phyloP scores from a whole-genome alignment of 2,888 invertebrate species.

The Seladonia tumulorum region DNA sequence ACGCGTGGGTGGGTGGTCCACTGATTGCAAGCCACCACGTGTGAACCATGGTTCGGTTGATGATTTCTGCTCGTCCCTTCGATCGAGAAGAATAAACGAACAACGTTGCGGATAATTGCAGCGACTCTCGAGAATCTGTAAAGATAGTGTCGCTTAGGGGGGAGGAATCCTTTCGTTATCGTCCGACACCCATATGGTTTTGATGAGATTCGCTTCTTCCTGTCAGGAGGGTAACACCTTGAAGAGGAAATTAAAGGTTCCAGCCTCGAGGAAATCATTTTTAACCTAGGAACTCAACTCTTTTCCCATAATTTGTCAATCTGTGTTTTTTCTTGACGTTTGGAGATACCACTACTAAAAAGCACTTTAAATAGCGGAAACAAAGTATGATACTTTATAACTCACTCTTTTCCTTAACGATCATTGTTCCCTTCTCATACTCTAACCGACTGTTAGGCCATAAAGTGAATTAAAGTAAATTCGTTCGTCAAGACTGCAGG shows the following conservation, averaged over 20 bases:
- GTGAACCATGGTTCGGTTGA: constrained; percentile 65
- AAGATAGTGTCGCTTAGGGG: constrained; percentile 15
- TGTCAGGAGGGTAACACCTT: constrained; percentile 18
- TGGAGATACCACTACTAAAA: neutral
- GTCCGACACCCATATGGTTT: constrained; percentile 36
- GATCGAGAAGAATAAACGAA: constrained; percentile 36
- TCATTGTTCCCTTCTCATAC: neutral
- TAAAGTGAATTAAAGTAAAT: neutral
- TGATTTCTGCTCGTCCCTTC: constrained; percentile 39
- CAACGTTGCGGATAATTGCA: constrained; percentile 48
- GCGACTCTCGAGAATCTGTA: constrained; percentile 21
- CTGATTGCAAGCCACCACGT: constrained; percentile 63
- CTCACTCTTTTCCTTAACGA: neutral
- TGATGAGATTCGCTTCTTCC: constrained; percentile 45
- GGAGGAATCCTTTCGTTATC: constrained; percentile 45
- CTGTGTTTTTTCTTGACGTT: neutral
- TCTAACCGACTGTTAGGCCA: neutral
- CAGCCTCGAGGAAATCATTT: neutral
- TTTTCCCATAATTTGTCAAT: neutral
- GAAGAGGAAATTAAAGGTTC: neutral
- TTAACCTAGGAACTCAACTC: neutral
- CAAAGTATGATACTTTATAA: neutral
- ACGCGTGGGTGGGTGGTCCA: constrained; percentile 78
- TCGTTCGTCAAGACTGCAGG: neutral
- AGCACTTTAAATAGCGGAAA: neutral